phyloP scores from a whole-genome alignment of 2,113 vertebrate species.

The Apaloderma vittatum region DNA sequence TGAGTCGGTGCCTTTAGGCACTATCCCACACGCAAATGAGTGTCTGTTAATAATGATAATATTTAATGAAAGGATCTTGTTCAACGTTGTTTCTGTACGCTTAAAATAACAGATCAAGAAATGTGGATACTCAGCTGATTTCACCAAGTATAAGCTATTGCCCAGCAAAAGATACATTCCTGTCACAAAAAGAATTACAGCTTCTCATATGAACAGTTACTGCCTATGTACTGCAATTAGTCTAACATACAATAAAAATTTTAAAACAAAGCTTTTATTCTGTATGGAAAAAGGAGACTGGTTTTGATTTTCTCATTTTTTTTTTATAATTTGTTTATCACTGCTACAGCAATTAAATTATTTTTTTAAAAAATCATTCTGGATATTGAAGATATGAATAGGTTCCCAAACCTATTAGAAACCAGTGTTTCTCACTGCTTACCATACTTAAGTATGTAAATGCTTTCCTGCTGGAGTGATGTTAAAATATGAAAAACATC shows the following conservation, averaged over 20 bases:
- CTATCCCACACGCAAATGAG: constrained; percentile 23
- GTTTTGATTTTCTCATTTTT: not conserved
- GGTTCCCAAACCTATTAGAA: not conserved
- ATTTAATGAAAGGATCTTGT: constrained; percentile 37
- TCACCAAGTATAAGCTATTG: not conserved
- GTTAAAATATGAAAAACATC: not conserved
- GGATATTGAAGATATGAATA: not conserved
- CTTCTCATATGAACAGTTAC: not conserved
- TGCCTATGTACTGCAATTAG: not conserved
- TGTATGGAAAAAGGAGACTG: not conserved
- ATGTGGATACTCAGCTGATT: not conserved
- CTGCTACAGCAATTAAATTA: not conserved
- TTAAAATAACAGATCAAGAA: not conserved
- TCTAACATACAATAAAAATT: not conserved
- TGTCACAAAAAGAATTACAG: not conserved
- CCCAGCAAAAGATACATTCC: not conserved
- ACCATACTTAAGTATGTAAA: not conserved
- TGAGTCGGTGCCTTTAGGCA: constrained; percentile 12
- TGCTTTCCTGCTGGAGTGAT: not conserved
- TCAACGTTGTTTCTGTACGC: not conserved
- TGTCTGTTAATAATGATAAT: constrained; percentile 53
- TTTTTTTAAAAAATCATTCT: not conserved
- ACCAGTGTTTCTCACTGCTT: not conserved
- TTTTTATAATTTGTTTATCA: constrained; percentile 13
- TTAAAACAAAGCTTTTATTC: not conserved